phyloP scores from a whole-genome alignment of 2,113 vertebrate genomes.

The Thunnus thynnus region DNA sequence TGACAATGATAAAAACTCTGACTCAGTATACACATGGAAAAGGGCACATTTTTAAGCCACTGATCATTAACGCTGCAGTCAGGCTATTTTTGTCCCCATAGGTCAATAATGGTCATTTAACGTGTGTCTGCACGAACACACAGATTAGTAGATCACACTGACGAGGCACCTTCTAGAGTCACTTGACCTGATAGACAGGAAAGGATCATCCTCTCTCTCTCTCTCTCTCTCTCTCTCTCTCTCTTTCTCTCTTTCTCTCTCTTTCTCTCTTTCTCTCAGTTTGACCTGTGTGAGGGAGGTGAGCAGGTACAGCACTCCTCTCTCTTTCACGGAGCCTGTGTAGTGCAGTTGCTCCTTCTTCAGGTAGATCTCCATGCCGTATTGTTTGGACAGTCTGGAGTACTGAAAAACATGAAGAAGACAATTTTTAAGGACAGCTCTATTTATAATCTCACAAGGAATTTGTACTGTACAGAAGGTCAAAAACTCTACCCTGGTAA shows the following conservation, averaged over 20 bases:
- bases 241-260: neutral
- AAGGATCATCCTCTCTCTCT: conserved; percentile 1
- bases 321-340: conserved; percentile 92
- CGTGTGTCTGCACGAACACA: conserved; percentile 25
- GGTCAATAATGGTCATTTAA: neutral
- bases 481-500: neutral
- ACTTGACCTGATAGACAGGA: conserved; percentile 15
- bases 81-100: conserved; percentile 4
- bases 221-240: conserved; percentile 14
- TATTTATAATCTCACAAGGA: neutral
- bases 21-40: neutral
- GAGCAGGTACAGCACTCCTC: conserved; percentile 89
- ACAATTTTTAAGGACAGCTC: conserved; percentile 1
- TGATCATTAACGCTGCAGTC: conserved; percentile 9
- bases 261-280: neutral
- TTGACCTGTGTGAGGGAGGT: conserved; percentile 89
- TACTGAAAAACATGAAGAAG: conserved; percentile 82
- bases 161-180: neutral
- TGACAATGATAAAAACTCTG: neutral
- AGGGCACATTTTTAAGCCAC: neutral
- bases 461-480: neutral
- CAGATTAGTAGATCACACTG: neutral
- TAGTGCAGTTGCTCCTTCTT: conserved; percentile 95
- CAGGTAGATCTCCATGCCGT: conserved; percentile 92
- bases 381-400: conserved; percentile 93